Base-by-base conservation (phyloP, 2,888 invertebrate species). In the Danaus chrysippus region DNA sequence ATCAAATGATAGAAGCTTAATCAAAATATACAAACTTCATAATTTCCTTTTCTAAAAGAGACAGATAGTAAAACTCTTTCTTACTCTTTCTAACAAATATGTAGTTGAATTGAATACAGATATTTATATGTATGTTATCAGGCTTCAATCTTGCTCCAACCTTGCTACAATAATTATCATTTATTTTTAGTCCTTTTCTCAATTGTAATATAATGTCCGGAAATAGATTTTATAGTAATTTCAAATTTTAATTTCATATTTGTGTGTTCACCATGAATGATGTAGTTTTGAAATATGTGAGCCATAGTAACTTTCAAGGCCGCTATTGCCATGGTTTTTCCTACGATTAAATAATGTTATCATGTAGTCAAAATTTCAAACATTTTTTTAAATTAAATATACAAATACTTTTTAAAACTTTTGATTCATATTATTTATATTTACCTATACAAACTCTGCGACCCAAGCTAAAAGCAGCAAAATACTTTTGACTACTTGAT, bases 291-390 rank as follows among this genome's bases (percentile, higher is more conserved):
- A 17, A 75, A 49, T 15, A 77, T 52, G 60, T 76, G 73, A 0
- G 70, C 67, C 5, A 76, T 46, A 0, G 65, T 62, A 0, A 63
- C 66, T 53, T 77, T 77, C 75, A 77, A 70, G 0, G 70, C 68
- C 59, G 72, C 66, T 69, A 71, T 73, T 0, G 73, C 73, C 46
- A 74, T 76, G 41, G 62, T 61, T 42, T 58, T 69, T 9, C 65
- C 66, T 64, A 41, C 0, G 54, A 56, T 54, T 46, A 61, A 59
- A 44, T 46, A 65, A 46, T 12, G 13, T n/a, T n/a, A 44, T 44
- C 12, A 44, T 12, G 3, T 44, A 44, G 44, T 13, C 2, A 44
- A n/a, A 44, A 0, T 34, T 6, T 34, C 23, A 34, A 34, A 34
- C 23, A 34, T 34, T 3, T 34, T 34, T 34, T 34, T 34, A 8